Base-by-base conservation (phyloP, 2,797 vertebrate species). In the Rhincodon typus region DNA sequence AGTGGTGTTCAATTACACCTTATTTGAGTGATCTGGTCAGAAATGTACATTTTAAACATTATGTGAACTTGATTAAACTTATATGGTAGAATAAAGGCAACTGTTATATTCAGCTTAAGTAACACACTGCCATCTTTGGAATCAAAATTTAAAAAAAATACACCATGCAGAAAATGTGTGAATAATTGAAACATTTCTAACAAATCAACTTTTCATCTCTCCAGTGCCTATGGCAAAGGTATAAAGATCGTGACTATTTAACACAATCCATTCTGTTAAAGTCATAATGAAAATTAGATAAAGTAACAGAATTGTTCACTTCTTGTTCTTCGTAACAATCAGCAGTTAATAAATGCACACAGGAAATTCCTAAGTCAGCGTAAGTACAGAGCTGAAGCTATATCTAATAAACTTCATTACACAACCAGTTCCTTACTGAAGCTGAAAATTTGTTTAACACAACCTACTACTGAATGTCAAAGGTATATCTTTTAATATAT, bases 161-260 rank as follows among this genome's bases (percentile, higher is more conserved):
- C n/a, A 66, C 66, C 74, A 77, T 95, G 42, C 19, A 53, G 50
- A 8, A 95, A 69, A 95, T 34, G 21, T 95, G 77, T 77, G 21
- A 95, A 95, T 72, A 30, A 72, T n/a, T 50, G 94, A 95, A 30
- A n/a, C 27, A 77, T 95, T 95, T 77, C 70, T 30, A 30, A 74
- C 94, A 74, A 70, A 53, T 95, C 13, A 74, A 53, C 42, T 95
- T 95, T 74, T 74, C 74, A 27, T 77, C 27, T 46, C 25, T 74
- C 46, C 53, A 30, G 70, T 17, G 25, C 74, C 27, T 34, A 17
- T 19, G 6, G 27, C 30, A 66, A 95, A 50, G 93, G 2, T 7
- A 42, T 46, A 46, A 17, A 50, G 13, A 72, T 30, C 10, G 8
- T 27, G 46, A 21, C 42, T 2, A 74, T 74, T 94, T 74, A 94